Evolutionary conservation across 2,888 invertebrate genomes (phyloP).

Genomic region (Dusona sp.): DNA sequence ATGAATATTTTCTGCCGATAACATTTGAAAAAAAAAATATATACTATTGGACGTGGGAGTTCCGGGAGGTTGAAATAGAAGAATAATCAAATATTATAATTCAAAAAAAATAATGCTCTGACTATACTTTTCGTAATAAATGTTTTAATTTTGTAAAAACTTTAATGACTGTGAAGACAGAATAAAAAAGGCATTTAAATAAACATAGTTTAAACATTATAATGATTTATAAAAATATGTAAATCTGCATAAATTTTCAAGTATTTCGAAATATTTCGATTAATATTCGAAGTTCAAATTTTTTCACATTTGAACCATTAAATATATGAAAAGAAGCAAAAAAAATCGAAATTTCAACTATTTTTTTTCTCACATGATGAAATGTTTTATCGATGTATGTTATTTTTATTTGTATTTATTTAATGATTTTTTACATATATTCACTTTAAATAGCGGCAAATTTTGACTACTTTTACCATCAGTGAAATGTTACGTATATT

Average conservation of each 20-base stretch:
- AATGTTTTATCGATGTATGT: not conserved
- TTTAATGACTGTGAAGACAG: no score
- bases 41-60: not conserved
- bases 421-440: not conserved
- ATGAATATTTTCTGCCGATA: no score
- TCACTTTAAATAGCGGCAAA: not conserved
- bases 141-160: no score
- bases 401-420: not conserved
- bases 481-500: not conserved
- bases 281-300: not conserved
- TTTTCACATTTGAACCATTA: not conserved
- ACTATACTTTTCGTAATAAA: no score
- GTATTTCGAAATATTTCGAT: not conserved
- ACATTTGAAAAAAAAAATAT: not conserved
- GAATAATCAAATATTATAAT: not conserved
- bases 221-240: not conserved
- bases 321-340: no score
- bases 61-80: not conserved
- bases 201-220: not conserved
- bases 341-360: not conserved
- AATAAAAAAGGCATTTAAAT: no score
- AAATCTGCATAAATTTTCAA: not conserved
- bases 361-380: not conserved
- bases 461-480: not conserved
- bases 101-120: no score